Base-by-base conservation (phyloP, 2,797 vertebrate genomes). In the Parambassis ranga region DNA sequence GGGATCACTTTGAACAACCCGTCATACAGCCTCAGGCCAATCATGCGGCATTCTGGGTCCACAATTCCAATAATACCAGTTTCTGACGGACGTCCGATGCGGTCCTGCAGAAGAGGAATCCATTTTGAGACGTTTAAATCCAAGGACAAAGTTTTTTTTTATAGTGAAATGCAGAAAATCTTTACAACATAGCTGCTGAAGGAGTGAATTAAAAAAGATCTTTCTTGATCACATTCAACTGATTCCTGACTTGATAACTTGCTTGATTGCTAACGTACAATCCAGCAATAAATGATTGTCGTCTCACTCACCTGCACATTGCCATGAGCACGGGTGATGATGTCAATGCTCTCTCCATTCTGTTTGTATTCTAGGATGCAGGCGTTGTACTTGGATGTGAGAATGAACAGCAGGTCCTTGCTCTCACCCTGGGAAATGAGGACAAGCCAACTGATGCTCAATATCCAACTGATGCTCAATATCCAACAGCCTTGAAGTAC, bases 341-440 rank as follows among this genome's bases (percentile, higher is more conserved):
- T 99, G 48, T 99, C 98, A 1, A 99, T 98, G 90, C 90, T 98
- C 19, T 99, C 98, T 0, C 96, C 98, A 0, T 91, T 98, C 92
- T 99, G 98, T 82, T 98, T 99, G 83, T 99, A 99, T 42, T 99
- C 98, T 26, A 99, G 89, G 88, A 99, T 99, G 82, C 97, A 99
- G 69, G 98, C 98, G 0, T 99, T 99, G 80, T 99, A 99, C 78
- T 99, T 99, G 38, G 97, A 96, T 3, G 98, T 99, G 85, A 99
- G 90, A 83, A 99, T 98, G 73, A 99, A 99, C 63, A 99, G 88
- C 47, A 99, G 86, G 65, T 99, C 98, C 82, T 99, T 99, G 86
- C 91, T 98, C 83, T 99, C 98, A 2, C 97, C 97, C 97, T 99
- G 69, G 8, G 52, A 1, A 38, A 10, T 31, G 14, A 47, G 15